A percentile compares a stretch with the other conserved stretches of the same genome.
Evolutionary conservation across 2,113 vertebrate genomes (phyloP).

Genomic region (Poeciliopsis turrubarensis): DNA sequence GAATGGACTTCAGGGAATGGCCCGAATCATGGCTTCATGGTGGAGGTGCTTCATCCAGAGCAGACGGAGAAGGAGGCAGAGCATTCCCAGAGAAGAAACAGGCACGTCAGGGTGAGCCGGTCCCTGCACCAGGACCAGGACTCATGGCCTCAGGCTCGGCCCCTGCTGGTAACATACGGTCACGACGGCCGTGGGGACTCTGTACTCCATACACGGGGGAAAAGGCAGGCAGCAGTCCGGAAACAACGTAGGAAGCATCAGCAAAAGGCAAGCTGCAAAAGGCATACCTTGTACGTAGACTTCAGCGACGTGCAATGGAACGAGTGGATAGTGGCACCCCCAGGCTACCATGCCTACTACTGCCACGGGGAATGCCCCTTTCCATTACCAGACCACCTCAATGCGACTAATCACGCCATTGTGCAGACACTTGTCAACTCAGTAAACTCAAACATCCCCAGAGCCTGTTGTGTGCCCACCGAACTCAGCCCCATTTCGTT

Average conservation of each 20-base stretch:
- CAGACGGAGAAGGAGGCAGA: conserved; percentile 77
- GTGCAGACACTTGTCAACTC: conserved; percentile 99
- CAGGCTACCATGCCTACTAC: conserved; percentile 97
- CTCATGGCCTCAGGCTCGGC: conserved; percentile 92
- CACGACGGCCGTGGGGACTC: conserved; percentile 93
- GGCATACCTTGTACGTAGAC: conserved; percentile 96
- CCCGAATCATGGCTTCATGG: conserved; percentile 92
- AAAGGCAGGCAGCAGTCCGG: conserved; percentile 86
- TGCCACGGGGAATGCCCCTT: conserved; percentile 99
- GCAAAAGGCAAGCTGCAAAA: conserved; percentile 92
- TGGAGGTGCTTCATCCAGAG: conserved; percentile 91
- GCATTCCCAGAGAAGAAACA: conserved; percentile 80
- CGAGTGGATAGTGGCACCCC: conserved; percentile 98
- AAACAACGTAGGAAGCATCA: conserved; percentile 90
- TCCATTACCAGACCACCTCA: conserved; percentile 95
- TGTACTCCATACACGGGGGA: conserved; percentile 90
- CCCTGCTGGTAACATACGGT: conserved; percentile 94
- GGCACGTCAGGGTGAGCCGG: conserved; percentile 94
- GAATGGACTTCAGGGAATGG: conserved; percentile 91
- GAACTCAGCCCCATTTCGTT: conserved; percentile 98
- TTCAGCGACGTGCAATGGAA: conserved; percentile 99
- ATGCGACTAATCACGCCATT: conserved; percentile 98
- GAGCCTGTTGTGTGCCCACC: conserved; percentile 97
- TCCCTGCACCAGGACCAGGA: conserved; percentile 91
- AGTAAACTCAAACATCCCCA: conserved; percentile 97